Base-by-base conservation (phyloP, 2,113 vertebrate genomes). In the Murina feae region DNA sequence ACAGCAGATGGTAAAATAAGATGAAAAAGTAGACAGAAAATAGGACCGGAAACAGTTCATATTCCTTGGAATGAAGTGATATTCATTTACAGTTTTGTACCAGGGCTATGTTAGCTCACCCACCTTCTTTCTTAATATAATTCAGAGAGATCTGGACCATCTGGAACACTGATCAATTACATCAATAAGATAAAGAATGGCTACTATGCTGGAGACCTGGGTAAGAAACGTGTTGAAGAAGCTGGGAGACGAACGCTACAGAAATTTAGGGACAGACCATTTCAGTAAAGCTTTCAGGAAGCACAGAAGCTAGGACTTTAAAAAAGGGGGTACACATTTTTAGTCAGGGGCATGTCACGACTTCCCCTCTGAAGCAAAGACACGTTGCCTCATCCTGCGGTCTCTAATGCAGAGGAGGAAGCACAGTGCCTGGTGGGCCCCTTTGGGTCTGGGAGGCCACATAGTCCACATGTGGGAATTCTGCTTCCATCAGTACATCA, bases 91-190 rank as follows among this genome's bases (percentile, higher is more conserved):
- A 84, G 91, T 91, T 97, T 91, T 95, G 83, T 20, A 72, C 83
- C 69, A 94, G 80, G 89, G 55, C 89, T 91, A 51, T 86, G 94
- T 80, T 79, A 71, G 93, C 94, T 96, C 89, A 42, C 94, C 93
- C 79, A 94, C 96, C 93, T 69, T 95, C 95, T 84, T 35, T 93
- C 96, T 97, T 93, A 96, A 96, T 96, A 91, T 94, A 94, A 84
- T 93, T 91, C 51, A 1, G 39, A 94, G 93, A 91, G 89, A 94
- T 94, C 89, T 93, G 93, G 86, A 44, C 96, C 96, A 96, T 96
- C 95, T 95, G 95, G 94, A 95, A 75, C 71, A 75, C 20, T 55
- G 88, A 95, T 93, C 69, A 83, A 75, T 75, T 74, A 71, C 83
- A 60, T 65, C 83, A 69, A 75, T 91, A 85, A 93, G 88, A 86